These are phyloP conservation scores for Connochaetes taurinus DNA, from an alignment of 2,113 vertebrate species.

Conservation along the genomic window DNA sequence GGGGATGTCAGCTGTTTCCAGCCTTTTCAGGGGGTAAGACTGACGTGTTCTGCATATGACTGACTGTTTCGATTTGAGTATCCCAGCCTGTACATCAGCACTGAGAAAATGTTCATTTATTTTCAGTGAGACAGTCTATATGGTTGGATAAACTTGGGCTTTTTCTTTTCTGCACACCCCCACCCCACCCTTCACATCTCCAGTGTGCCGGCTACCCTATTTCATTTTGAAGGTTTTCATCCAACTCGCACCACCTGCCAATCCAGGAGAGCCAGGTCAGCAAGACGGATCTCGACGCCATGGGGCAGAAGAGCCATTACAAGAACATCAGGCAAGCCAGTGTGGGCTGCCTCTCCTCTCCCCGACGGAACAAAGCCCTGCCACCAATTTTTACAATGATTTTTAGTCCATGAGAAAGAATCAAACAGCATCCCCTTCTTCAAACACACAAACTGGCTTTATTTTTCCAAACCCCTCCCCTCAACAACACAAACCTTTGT, in stretches of 20 bases:
- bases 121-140: not conserved
- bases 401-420: slow-evolving; percentile 12
- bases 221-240: not conserved
- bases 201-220: not conserved
- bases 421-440: not conserved
- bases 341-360: not conserved
- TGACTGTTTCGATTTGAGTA: not conserved
- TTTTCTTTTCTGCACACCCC: not conserved
- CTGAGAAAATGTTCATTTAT: not conserved
- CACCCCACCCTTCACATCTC: not conserved
- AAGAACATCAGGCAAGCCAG: not conserved
- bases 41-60: not conserved
- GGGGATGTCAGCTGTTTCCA: not conserved
- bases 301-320: not conserved
- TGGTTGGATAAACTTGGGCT: not conserved
- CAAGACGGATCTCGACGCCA: not conserved
- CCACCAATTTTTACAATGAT: slow-evolving; percentile 13
- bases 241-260: not conserved
- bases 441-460: not conserved
- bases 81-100: not conserved
- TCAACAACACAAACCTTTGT: not conserved
- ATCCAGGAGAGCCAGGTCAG: slow-evolving; percentile 16
- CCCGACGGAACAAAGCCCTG: not conserved
- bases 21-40: not conserved
- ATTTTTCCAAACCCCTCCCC: not conserved